Base-by-base conservation (phyloP, 2,888 invertebrate genomes). In the Noctua fimbriata region DNA sequence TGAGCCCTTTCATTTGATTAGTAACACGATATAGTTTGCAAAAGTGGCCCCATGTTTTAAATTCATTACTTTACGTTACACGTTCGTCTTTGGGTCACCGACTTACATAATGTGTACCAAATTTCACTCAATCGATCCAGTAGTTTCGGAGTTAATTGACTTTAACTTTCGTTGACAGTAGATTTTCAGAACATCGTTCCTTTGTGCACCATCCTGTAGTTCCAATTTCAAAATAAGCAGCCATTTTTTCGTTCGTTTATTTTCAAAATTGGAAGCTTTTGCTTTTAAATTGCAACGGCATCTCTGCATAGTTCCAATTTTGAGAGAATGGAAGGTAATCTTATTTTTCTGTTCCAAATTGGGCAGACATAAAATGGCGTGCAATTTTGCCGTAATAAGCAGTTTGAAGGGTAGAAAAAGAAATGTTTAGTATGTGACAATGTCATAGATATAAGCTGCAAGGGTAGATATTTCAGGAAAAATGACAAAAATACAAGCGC, bases 211-310 rank as follows among this genome's bases (percentile, higher is more conserved):
- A 36, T 49, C 14, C 28, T 58, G 41, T 55, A 72, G 74, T 75
- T 82, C 78, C 84, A 77, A 80, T 75, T 76, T 65, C 41, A 74
- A 87, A 83, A 69, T 60, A 77, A 80, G 69, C 66, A 49, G 69
- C 41, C 9, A 69, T 66, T 73, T 74, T 69, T 77, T 52, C 41
- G 24, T 66, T 47, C 58, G 10, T 79, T 67, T 74, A 63, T 79
- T 83, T 79, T 87, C 21, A 65, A 80, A 85, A 87, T 87, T 87
- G 66, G 80, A 87, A 76, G 74, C 69, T 74, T 73, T 52, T 76
- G 69, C 52, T 76, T 86, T 79, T 70, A 79, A 76, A 86, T 79
- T 83, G 76, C 73, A 84, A 71, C 70, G 28, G 24, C 63, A 71
- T 71, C 72, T 73, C 55, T 69, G 69, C 72, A 82, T 70, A 49